These are phyloP conservation scores for Listronotus oregonensis DNA, from an alignment of 1,140 invertebrate genomes.

Conservation along the genomic window DNA sequence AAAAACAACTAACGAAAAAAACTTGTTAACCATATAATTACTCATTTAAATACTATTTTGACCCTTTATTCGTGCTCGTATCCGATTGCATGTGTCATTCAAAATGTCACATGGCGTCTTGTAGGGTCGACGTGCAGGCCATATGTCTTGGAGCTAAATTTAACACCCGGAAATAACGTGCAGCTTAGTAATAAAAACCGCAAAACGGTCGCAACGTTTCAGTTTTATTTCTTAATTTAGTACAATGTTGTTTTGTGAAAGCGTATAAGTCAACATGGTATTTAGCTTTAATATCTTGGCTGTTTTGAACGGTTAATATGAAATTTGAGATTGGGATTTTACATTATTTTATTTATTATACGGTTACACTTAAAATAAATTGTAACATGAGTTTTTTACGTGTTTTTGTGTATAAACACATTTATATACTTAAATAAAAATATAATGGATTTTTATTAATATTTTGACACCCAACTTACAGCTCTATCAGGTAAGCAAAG, in stretches of 20 bases:
- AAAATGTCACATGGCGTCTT: constrained; percentile 18
- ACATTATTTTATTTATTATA: too few relatives aligned
- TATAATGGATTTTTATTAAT: too few relatives aligned
- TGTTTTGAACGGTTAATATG: too few relatives aligned
- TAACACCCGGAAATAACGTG: constrained; percentile 10
- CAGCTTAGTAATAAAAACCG: constrained; percentile 6
- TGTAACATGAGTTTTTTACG: too few relatives aligned
- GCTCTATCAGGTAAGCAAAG: too few relatives aligned
- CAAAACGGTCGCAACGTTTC: neutral
- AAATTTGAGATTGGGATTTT: too few relatives aligned
- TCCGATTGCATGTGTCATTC: constrained; percentile 12
- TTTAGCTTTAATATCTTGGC: too few relatives aligned
- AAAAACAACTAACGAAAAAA: neutral
- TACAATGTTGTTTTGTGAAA: constrained; percentile 10
- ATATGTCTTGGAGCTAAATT: constrained; percentile 14
- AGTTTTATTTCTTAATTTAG: constrained; percentile 1
- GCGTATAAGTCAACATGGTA: too few relatives aligned
- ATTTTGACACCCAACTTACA: too few relatives aligned
- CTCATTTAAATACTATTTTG: constrained; percentile 2
- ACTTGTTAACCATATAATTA: neutral
- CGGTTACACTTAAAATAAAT: too few relatives aligned
- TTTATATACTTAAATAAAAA: too few relatives aligned
- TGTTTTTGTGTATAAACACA: too few relatives aligned
- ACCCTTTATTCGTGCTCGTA: constrained; percentile 7
- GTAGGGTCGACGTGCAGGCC: constrained; percentile 4